Evolutionary conservation across 2,797 vertebrate species (phyloP).

Genomic region (Myotis daubentonii): DNA sequence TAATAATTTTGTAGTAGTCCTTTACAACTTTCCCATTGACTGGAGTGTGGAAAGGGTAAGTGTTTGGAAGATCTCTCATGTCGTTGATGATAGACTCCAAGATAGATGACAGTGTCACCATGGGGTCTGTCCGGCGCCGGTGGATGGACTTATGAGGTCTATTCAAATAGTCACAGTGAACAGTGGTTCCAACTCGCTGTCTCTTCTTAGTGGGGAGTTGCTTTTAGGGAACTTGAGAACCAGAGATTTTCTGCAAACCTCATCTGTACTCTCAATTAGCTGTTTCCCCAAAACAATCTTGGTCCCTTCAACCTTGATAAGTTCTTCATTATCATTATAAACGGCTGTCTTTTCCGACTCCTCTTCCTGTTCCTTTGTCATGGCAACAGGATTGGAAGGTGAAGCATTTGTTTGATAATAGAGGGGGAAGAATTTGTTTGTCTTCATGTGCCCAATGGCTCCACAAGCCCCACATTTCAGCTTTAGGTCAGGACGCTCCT

Average conservation of each 20-base stretch:
- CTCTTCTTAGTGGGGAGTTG: conserved; percentile 98
- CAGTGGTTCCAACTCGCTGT: conserved; percentile 94
- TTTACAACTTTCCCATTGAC: conserved; percentile 98
- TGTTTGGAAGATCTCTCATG: conserved; percentile 97
- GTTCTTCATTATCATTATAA: conserved; percentile 98
- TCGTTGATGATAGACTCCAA: conserved; percentile 98
- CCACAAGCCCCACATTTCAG: conserved; percentile 99
- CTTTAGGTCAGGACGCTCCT: conserved; percentile 98
- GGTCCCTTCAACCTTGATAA: conserved; percentile 99
- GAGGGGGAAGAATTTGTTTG: conserved; percentile 98
- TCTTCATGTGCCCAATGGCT: conserved; percentile 99
- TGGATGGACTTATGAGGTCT: conserved; percentile 98
- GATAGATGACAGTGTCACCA: conserved; percentile 98
- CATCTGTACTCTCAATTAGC: conserved; percentile 98
- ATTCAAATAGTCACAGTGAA: conserved; percentile 98
- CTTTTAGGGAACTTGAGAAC: conserved; percentile 98
- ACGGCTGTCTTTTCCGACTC: conserved; percentile 99
- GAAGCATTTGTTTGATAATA: conserved; percentile 99
- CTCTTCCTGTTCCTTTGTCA: conserved; percentile 99
- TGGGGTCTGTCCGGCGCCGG: conserved; percentile 96
- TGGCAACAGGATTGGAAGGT: conserved; percentile 98
- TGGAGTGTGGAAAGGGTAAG: conserved; percentile 97
- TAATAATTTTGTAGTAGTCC: conserved; percentile 99
- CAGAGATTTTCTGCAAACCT: conserved; percentile 97
- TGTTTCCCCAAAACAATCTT: conserved; percentile 99